Percentiles rank a stretch among this genome's conserved stretches.
These are phyloP conservation scores for Callyntrura sp. DNA, from an alignment of 2,888 invertebrate genomes.

Conservation along the genomic window DNA sequence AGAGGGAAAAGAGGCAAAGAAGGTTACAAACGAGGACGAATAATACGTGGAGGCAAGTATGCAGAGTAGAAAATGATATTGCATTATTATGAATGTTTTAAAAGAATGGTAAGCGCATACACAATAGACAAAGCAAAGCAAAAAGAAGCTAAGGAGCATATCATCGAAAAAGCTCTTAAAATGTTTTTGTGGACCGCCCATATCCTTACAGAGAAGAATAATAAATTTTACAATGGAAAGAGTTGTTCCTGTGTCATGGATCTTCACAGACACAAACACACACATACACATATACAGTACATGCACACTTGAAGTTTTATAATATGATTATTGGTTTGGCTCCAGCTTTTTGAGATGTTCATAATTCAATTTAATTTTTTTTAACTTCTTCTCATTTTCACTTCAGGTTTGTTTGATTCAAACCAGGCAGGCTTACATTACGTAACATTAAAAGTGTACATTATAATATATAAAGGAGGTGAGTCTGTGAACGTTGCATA, in stretches of 20 bases:
- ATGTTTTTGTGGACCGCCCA: slow-evolving; percentile 62
- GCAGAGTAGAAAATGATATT: too few species aligned
- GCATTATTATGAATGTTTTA: slow-evolving; percentile 14
- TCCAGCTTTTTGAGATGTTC: slow-evolving; percentile 68
- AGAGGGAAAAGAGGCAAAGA: slow-evolving; percentile 4
- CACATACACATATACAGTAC: slow-evolving; percentile 10
- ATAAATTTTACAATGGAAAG: slow-evolving; percentile 66
- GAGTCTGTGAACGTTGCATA: too few species aligned
- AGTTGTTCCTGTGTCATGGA: slow-evolving; percentile 53
- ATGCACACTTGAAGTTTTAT: slow-evolving; percentile 31
- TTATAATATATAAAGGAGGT: too few species aligned
- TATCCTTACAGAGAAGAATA: slow-evolving; percentile 65
- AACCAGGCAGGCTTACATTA: not conserved
- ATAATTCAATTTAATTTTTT: slow-evolving; percentile 69
- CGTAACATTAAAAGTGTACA: too few species aligned
- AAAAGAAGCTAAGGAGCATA: slow-evolving; percentile 15
- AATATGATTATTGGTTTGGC: slow-evolving; percentile 68
- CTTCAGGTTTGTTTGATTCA: slow-evolving; percentile 37
- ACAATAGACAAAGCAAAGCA: too few species aligned
- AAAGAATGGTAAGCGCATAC: slow-evolving; percentile 2
- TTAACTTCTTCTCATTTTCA: slow-evolving; percentile 63
- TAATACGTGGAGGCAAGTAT: too few species aligned
- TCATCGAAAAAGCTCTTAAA: slow-evolving; percentile 46
- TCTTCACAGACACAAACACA: not conserved
- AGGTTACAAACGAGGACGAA: not conserved